Evolutionary conservation across 2,797 vertebrate genomes (phyloP), one percentile per base, ranked within the genome.

Genomic region (Rhadinocentrus ornatus): DNA sequence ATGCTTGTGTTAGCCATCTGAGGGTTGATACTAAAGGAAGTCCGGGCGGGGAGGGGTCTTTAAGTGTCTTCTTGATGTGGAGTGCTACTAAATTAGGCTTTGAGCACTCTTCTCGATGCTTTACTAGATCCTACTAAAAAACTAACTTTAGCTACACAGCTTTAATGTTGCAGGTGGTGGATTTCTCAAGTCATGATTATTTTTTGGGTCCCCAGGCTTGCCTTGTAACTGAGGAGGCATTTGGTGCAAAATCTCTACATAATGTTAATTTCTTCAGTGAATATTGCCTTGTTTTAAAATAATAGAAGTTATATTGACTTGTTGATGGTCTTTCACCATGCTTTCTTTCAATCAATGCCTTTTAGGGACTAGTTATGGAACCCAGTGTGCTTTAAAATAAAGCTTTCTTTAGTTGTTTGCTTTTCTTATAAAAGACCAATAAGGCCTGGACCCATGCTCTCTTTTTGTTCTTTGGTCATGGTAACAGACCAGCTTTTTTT

Each of bases 81-180:
- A 91, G 88, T 90, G 87, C 62, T 81, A 86, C 91, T 92, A 88
- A 90, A 91, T 89, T 89, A 90, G 85, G 91, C 74, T 73, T n/a
- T 15, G 67, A 69, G 72, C 58, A 66, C 73, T 84, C 66, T 53
- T 59, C 59, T 56, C 29, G 71, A 88, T 87, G 75, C 66, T 78
- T 76, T 48, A 55, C 63, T 71, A 82, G 81, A 90, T 13, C 12
- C 3, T 13, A 39, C 37, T 88, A 88, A 86, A 81, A 82, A 76
- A 77, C 32, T 37, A 15, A 32, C 61, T 73, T 54, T 78, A 74
- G 57, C 59, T 61, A 1, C 77, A 34, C 27, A 64, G 37, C 46
- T 75, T 71, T 52, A 46, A 56, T 27, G 35, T 20, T 67, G 32
- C 61, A 62, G 59, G 35, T 31, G 8, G 18, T 66, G 56, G 56